Evolutionary conservation across 92 coral and sea anemone genomes (phyloP).

Genomic region (Siderastrea radians): DNA sequence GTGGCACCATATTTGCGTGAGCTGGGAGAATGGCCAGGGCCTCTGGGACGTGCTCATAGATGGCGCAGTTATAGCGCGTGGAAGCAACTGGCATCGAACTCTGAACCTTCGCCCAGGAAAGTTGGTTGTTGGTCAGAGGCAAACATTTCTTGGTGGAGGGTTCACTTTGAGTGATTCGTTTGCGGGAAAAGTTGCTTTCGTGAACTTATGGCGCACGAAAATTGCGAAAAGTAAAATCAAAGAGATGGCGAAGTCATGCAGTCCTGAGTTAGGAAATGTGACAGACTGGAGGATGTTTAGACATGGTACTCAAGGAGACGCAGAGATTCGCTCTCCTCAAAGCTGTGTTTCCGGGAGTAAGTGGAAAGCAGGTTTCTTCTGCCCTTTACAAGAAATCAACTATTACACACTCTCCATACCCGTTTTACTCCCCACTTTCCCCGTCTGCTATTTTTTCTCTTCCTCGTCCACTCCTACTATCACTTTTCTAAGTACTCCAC

Average conservation of each 20-base stretch:
- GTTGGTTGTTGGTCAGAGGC: slow-evolving; percentile 33
- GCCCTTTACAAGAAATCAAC: no score
- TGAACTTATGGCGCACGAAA: slow-evolving; percentile 22
- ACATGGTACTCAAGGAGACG: slow-evolving; percentile 9
- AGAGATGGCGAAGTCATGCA: slow-evolving; percentile 20
- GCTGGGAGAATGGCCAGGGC: slow-evolving; percentile 42
- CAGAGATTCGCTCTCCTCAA: slow-evolving; percentile 2
- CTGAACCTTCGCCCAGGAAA: slow-evolving; percentile 13
- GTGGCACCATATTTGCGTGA: slow-evolving; percentile 43
- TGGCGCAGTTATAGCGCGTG: slow-evolving; percentile 1
- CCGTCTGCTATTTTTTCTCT: no score
- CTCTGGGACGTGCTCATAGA: slow-evolving; percentile 29
- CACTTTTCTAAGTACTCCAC: no score
- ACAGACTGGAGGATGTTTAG: slow-evolving; percentile 25
- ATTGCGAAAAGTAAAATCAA: neutral
- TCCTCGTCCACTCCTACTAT: no score
- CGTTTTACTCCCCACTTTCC: no score
- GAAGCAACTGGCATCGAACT: slow-evolving; percentile 2
- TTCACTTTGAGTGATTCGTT: slow-evolving; percentile 1
- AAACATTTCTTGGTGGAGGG: neutral
- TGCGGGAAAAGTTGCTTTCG: neutral
- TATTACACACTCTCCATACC: no score
- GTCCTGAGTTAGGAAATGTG: slow-evolving; percentile 4
- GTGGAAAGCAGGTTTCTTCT: neutral
- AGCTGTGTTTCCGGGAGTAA: neutral